Evolutionary conservation across 2,797 vertebrate genomes (phyloP).

Genomic region (Clamator glandarius): DNA sequence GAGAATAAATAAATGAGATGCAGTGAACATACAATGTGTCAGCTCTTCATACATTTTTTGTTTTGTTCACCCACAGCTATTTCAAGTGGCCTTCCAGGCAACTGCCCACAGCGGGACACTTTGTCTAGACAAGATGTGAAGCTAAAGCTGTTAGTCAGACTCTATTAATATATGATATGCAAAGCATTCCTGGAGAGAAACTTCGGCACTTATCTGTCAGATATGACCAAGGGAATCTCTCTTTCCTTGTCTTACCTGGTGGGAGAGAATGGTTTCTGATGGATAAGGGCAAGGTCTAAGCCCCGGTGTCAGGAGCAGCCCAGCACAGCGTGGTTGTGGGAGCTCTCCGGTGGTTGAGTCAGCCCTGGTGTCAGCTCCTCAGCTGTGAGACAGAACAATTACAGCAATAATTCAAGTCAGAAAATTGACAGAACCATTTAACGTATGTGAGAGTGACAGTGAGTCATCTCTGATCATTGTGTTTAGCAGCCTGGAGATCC

Average conservation of each 20-base stretch:
- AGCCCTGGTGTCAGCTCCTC: background rate
- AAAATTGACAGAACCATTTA: constrained; percentile 1
- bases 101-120: constrained; percentile 3
- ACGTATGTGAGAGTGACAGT: constrained; percentile 34
- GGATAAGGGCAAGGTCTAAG: background rate
- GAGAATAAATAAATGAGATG: background rate
- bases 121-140: constrained; percentile 42
- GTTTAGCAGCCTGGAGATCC: background rate
- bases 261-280: background rate
- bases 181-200: constrained; percentile 45
- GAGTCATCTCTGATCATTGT: constrained; percentile 49
- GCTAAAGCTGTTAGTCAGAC: constrained; percentile 41
- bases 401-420: background rate
- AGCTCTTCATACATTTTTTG: background rate
- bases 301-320: background rate
- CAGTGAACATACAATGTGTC: background rate
- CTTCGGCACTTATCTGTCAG: background rate
- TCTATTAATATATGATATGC: constrained; percentile 26
- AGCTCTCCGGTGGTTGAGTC: background rate
- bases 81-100: constrained; percentile 36
- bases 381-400: background rate
- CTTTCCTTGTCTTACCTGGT: background rate
- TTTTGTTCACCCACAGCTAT: constrained; percentile 13
- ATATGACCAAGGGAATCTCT: background rate
- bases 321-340: fast-evolving